Evolutionary conservation across 2,888 invertebrate genomes (phyloP), one percentile per base, ranked within the genome.

Genomic region (Euphydryas editha): DNA sequence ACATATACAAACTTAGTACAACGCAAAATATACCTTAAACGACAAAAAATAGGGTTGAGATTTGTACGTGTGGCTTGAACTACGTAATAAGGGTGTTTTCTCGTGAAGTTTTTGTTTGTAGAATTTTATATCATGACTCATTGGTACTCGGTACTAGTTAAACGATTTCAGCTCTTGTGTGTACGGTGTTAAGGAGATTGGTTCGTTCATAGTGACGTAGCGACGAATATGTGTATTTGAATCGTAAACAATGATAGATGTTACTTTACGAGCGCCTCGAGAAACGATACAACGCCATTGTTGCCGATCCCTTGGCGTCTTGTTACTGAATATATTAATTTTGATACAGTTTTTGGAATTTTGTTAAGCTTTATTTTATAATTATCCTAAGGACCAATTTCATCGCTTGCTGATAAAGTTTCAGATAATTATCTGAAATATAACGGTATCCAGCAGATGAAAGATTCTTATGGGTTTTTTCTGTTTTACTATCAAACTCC

Each of bases 181-280:
- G 8, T 11, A 47, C 4, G 47, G 4, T 11, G 11, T 20, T 47
- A 47, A 20, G n/a, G n/a, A n/a, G 47, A 13, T 11, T 20, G 7
- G 20, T 18, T n/a, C 18, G 8, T 8, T 46, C 10, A 17, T 18
- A 17, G 10, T 46, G 46, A 46, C 46, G 46, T 46, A 46, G 46
- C 10, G 8, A 46, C 11, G 13, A 18, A 20, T 20, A 17, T 46
- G 20, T 13, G 20, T 20, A 13, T 47, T 20, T 20, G 18, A 18
- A 46, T n/a, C 46, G 47, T 47, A 47, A 47, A 47, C 47, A 47
- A 47, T 47, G 18, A 47, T 47, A 47, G 47, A 20, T 20, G 47
- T 11, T 47, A 47, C 18, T 47, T 20, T 20, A 47, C 18, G 46
- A 4, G 47, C 18, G 47, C 47, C 47, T 47, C 47, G 11, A 10